These are phyloP conservation scores for Thumatha senex DNA, from an alignment of 2,888 invertebrate genomes.

Conservation along the genomic window DNA sequence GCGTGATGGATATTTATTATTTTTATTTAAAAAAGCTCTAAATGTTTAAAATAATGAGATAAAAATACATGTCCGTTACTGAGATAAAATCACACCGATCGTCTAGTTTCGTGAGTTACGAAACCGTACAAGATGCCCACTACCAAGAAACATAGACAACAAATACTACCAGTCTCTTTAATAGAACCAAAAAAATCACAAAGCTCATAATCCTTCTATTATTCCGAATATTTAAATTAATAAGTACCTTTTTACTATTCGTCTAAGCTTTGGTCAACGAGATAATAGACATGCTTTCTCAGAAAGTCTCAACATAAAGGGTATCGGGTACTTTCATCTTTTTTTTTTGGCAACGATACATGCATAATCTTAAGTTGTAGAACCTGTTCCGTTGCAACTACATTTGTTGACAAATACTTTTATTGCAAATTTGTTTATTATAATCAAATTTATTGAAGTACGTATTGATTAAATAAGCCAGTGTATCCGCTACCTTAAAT, in stretches of 20 bases:
- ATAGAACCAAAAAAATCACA: constrained; percentile 9
- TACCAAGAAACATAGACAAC: background rate
- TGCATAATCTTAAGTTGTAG: background rate
- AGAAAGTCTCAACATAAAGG: constrained; percentile 23
- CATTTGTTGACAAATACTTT: constrained; percentile 17
- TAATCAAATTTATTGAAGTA: constrained; percentile 13
- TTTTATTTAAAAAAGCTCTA: too few relatives aligned
- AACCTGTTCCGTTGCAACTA: constrained; percentile 20
- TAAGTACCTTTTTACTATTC: constrained; percentile 22
- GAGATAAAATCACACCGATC: background rate
- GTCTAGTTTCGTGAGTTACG: background rate
- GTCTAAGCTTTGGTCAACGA: constrained; percentile 30
- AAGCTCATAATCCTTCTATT: constrained; percentile 19
- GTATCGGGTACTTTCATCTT: constrained; percentile 46
- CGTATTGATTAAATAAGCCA: constrained; percentile 10
- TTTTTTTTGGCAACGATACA: constrained; percentile 44
- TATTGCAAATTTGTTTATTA: constrained; percentile 24
- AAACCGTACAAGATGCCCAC: background rate
- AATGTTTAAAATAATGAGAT: background rate
- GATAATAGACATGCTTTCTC: constrained; percentile 47
- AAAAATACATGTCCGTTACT: background rate
- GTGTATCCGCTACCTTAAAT: constrained; percentile 19
- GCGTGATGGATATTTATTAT: too few relatives aligned
- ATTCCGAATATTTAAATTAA: constrained; percentile 20
- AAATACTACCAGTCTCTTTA: constrained; percentile 15